Percentiles rank a stretch among this genome's conserved stretches.
Evolutionary conservation across 2,113 vertebrate genomes (phyloP).

Genomic region (Delphinus delphis): DNA sequence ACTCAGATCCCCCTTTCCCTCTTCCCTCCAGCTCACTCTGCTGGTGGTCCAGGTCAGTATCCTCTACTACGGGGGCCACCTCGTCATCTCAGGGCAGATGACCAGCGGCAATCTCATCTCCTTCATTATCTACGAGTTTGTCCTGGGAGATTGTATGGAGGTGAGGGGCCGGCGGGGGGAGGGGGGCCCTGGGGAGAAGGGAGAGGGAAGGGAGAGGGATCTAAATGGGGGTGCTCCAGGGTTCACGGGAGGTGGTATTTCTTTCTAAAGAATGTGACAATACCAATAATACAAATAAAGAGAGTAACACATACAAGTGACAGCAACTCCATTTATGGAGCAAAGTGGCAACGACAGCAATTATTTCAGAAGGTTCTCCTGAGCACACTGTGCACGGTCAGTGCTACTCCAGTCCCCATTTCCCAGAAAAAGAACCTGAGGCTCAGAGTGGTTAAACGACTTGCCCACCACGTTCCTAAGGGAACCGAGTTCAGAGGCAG

Average conservation of each 20-base stretch:
- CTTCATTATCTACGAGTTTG: conserved; percentile 95
- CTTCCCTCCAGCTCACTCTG: conserved; percentile 87
- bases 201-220: neutral
- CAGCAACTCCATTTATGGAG: neutral
- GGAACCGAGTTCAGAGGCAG: too few relatives aligned
- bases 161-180: conserved; percentile 76
- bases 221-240: rapidly evolving
- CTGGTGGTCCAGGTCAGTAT: conserved; percentile 93
- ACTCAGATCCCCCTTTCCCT: neutral
- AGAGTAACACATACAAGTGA: rapidly evolving
- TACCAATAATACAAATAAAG: rapidly evolving
- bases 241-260: rapidly evolving
- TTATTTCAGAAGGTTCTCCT: neutral
- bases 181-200: neutral
- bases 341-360: neutral
- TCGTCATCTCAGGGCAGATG: conserved; percentile 93
- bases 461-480: rapidly evolving
- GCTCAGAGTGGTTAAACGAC: neutral
- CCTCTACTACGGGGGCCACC: conserved; percentile 95
- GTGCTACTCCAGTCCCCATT: rapidly evolving
- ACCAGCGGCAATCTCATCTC: conserved; percentile 92
- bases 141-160: conserved; percentile 94
- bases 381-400: rapidly evolving
- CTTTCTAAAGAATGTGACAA: neutral
- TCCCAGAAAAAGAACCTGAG: neutral